Conservation (phyloP, 2,113 vertebrate species). For the Poeciliopsis turrubarensis region DNA sequence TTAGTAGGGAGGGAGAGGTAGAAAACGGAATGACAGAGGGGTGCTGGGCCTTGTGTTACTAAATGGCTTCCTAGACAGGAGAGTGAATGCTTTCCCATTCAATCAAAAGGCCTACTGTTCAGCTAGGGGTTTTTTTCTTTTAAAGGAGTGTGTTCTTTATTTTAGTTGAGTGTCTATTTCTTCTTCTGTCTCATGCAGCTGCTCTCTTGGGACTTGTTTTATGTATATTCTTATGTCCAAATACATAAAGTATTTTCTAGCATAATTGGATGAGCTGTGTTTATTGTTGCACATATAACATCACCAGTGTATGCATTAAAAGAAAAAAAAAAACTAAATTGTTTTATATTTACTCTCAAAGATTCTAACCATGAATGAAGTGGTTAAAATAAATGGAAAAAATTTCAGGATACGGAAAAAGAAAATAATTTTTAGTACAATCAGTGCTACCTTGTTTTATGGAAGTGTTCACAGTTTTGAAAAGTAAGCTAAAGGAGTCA, state of each 20-base stretch:
- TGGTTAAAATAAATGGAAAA: neutral
- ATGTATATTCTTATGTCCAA: neutral
- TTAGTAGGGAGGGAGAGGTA: neutral
- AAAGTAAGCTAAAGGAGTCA: neutral
- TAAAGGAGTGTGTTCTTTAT: constrained; percentile 17
- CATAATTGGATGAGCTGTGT: neutral
- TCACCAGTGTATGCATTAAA: neutral
- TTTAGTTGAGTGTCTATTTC: constrained; percentile 15
- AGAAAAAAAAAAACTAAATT: neutral
- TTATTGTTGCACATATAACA: neutral
- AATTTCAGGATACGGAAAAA: neutral
- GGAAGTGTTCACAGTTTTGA: too few relatives aligned
- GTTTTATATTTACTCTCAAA: neutral
- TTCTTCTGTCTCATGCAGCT: neutral
- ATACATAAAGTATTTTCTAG: neutral
- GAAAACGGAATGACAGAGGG: constrained; percentile 35
- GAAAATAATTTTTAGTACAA: too few relatives aligned
- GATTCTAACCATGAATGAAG: neutral
- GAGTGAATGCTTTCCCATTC: constrained; percentile 57
- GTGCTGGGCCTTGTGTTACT: constrained; percentile 40
- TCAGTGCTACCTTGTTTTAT: neutral
- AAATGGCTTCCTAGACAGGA: constrained; percentile 59
- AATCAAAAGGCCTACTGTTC: constrained; percentile 41
- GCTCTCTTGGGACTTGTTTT: neutral
- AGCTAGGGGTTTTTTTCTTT: constrained; percentile 18